Base-by-base conservation (phyloP, 2,797 vertebrate genomes). In the Girardinus metallicus region DNA sequence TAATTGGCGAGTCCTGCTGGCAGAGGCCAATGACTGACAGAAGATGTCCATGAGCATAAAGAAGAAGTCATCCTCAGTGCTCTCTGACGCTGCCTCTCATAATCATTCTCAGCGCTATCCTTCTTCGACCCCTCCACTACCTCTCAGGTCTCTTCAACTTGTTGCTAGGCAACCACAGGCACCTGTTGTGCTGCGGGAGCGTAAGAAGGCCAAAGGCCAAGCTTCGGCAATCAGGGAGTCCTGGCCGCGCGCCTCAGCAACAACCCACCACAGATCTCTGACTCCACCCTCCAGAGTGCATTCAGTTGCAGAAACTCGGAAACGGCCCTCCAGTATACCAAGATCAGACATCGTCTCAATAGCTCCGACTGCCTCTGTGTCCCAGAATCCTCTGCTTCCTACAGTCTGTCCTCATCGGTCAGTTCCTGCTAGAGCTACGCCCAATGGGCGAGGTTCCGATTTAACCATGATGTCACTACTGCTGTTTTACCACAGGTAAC, bases 401-500 rank as follows among this genome's bases (percentile, higher is more conserved):
- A 10, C 55, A 2, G 0, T 75, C 1, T 49, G 72, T 16, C 81
- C 41, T 23, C 80, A 80, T 79, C 80, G 83, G 86, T 78, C 78
- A 1, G 74, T 80, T 8, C 80, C 77, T 21, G 6, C 71, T 4
- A 80, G n/a, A 72, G 44, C 77, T 0, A 60, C 71, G 0, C 55
- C 57, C 21, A 51, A 10, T 41, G 73, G 82, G 76, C 75, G 26
- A 49, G 74, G 84, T 47, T 91, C 90, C 1, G 88, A 91, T 0
- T 77, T 77, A 64, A 81, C 87, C 4, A 88, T 93, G 84, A 89
- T 86, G 79, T 89, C 93, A 77, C 83, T 93, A 44, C 75, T 89
- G 71, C 80, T 91, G 41, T 87, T 91, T 81, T 89, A 89, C 68
- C 90, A 87, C 82, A 94, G 92, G 92, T 94, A 90, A 92, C 84